Conservation (phyloP, 2,113 vertebrate species). For the Butastur rufipennis region DNA sequence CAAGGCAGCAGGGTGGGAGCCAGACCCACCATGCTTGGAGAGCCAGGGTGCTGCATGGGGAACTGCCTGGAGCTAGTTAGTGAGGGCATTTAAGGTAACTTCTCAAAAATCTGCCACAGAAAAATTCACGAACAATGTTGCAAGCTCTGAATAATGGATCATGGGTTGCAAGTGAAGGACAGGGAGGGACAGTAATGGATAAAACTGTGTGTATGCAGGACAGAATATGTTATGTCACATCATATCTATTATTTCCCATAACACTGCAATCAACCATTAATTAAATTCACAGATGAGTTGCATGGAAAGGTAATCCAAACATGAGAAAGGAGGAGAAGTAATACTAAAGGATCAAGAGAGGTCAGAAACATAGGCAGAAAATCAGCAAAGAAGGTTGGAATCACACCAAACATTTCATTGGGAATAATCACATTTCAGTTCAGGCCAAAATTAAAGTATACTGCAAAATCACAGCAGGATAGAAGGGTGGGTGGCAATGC, state of each 20-base stretch:
- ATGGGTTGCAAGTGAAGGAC: background rate
- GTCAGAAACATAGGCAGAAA: background rate
- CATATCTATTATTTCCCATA: background rate
- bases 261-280: background rate
- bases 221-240: background rate
- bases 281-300: background rate
- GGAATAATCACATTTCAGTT: background rate
- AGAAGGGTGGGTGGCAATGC: background rate
- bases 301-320: background rate
- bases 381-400: background rate
- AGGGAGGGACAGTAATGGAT: background rate
- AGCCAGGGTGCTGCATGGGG: background rate
- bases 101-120: background rate
- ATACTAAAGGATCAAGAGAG: background rate
- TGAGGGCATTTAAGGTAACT: background rate
- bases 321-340: background rate
- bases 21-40: background rate
- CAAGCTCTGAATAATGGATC: background rate
- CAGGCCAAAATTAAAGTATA: background rate
- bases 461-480: background rate
- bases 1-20: background rate
- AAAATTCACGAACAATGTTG: rapidly evolving
- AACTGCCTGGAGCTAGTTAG: background rate
- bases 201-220: background rate
- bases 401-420: background rate